These are phyloP conservation scores for Ceratotherium simum DNA, from an alignment of 2,113 vertebrate genomes.

Conservation along the genomic window DNA sequence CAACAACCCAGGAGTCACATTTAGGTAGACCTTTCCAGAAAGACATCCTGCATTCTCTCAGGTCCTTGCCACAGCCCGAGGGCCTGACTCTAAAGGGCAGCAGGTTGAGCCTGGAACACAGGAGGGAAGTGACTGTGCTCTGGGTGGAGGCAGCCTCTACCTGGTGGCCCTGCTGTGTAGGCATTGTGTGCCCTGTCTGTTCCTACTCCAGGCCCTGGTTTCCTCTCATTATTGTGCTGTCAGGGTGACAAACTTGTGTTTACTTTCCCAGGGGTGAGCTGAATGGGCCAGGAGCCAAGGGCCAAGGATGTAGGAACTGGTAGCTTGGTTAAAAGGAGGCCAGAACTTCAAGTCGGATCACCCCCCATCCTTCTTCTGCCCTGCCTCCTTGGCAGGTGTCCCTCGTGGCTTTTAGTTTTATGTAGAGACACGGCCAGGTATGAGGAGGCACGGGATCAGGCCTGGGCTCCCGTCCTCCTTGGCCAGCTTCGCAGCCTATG, in stretches of 20 bases:
- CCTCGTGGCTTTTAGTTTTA: accelerated
- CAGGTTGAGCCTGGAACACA: background rate
- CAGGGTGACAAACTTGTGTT: constrained; percentile 6
- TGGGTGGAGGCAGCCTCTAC: background rate
- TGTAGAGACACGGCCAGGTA: no score
- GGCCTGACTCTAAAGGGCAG: background rate
- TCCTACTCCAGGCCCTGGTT: background rate
- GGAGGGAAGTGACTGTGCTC: background rate
- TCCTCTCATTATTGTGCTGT: constrained; percentile 52
- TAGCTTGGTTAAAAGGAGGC: background rate
- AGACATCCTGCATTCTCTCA: background rate
- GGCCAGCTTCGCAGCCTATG: background rate
- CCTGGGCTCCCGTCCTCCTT: background rate
- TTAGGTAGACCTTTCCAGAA: background rate
- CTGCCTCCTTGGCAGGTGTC: no score
- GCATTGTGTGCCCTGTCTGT: background rate
- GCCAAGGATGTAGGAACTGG: background rate
- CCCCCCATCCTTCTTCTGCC: no score
- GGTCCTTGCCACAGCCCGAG: background rate
- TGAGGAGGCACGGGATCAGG: background rate
- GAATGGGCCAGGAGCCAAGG: background rate
- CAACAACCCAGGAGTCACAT: background rate
- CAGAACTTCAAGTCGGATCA: background rate
- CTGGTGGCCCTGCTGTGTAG: background rate
- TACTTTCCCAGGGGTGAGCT: constrained; percentile 17